Conservation (phyloP, 1,140 invertebrate species). For the Lethrus apterus region DNA sequence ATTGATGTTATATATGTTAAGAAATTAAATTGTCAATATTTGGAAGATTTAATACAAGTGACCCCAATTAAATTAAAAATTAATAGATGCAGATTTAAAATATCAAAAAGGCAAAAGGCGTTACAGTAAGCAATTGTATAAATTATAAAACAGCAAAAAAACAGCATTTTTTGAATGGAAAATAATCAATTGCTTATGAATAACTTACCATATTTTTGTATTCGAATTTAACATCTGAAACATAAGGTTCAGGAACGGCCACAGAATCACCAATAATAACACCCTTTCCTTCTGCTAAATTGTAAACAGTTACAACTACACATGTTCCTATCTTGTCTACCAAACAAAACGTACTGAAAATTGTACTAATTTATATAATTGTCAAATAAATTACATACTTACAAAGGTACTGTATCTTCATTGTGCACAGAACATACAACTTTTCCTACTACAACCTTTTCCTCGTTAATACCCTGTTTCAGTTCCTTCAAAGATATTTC, state of each 20-base stretch:
- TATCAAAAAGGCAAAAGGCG: background rate
- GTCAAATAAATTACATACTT: slow-evolving; percentile 39
- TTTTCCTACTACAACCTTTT: slow-evolving; percentile 66
- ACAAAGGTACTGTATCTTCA: slow-evolving; percentile 72
- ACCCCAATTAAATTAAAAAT: slow-evolving; percentile 1
- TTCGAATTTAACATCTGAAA: slow-evolving; percentile 55
- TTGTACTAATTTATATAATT: slow-evolving; percentile 7
- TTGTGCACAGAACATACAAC: slow-evolving; percentile 73
- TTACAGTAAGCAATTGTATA: background rate
- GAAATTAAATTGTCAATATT: background rate
- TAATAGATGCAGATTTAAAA: background rate
- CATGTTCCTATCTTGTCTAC: slow-evolving; percentile 66
- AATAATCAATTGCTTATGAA: background rate
- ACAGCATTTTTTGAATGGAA: background rate
- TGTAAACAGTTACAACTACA: slow-evolving; percentile 72
- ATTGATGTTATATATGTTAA: too few relatives aligned
- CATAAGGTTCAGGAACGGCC: slow-evolving; percentile 67
- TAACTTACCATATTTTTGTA: slow-evolving; percentile 52
- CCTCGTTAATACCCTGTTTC: slow-evolving; percentile 51
- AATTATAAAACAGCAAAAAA: background rate
- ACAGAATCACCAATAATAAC: slow-evolving; percentile 80
- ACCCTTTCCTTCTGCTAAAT: slow-evolving; percentile 70
- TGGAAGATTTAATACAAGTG: background rate
- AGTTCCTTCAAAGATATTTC: slow-evolving; percentile 46
- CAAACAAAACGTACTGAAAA: slow-evolving; percentile 71